Evolutionary conservation across 2,888 invertebrate genomes (phyloP), one percentile per base, ranked within the genome.

Genomic region (Eupelmus urozonus): DNA sequence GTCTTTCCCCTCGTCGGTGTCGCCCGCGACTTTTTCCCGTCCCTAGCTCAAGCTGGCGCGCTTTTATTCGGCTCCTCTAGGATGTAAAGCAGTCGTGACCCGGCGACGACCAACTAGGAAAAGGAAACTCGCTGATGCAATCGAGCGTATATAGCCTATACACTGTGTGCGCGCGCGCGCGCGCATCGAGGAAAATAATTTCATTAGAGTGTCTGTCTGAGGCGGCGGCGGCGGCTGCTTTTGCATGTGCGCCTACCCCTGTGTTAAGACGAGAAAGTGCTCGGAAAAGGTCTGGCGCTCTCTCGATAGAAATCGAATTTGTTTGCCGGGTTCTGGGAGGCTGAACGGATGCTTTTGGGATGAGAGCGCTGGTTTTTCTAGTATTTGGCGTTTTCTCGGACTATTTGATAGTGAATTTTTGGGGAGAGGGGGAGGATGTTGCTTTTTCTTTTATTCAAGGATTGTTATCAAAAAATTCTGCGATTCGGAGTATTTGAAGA

Each of bases 61-160:
- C 72, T 72, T 40, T 74, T 57, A 59, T 75, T 67, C 71, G 57
- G 34, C 45, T 63, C 57, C 49, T 70, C 57, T 55, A 25, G 72
- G 74, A 71, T 70, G 70, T 59, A 74, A 70, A 57, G 57, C 57
- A 55, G 62, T 73, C 76, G 76, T 79, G 79, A 79, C 76, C 66
- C 51, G 13, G 18, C 23, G 49, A 23, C 51, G 42, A 7, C 34
- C 62, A 34, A 29, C 16, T 25, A 34, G 20, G 55, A 62, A 71
- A 79, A 79, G 76, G 72, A 79, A 76, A 76, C n/a, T n/a, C 72
- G 42, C 76, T 70, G 79, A 79, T 79, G 79, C 73, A 73, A 79
- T 79, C 76, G 79, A 76, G 73, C 65, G 42, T 67, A n/a, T n/a
- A n/a, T n/a, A n/a, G 69, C n/a, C 66, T 42, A 29, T 60, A 29